Conservation (phyloP, 2,113 vertebrate genomes). For the Polyodon spathula region DNA sequence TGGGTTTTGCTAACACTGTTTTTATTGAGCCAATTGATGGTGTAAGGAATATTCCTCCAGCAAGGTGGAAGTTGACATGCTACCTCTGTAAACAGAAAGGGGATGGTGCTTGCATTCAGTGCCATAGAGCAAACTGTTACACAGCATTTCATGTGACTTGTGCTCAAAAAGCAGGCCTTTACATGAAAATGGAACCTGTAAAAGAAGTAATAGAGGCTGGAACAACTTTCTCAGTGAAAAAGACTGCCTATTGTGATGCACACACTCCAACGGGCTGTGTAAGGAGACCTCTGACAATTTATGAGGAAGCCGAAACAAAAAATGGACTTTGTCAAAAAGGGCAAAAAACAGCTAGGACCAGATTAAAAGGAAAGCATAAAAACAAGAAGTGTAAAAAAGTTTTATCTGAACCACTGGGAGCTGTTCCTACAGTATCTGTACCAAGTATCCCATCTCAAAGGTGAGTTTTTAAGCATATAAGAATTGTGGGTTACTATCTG, state of each 20-base stretch:
- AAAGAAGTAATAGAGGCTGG: slow-evolving; percentile 58
- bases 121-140: slow-evolving; percentile 97
- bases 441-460: slow-evolving; percentile 83
- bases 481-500: no score
- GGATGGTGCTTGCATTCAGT: slow-evolving; percentile 94
- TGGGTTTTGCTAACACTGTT: slow-evolving; percentile 91
- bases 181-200: slow-evolving; percentile 96
- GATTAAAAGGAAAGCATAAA: slow-evolving; percentile 74
- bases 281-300: slow-evolving; percentile 78
- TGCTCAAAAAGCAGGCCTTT: slow-evolving; percentile 84
- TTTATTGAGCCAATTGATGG: slow-evolving; percentile 97
- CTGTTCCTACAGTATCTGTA: slow-evolving; percentile 59
- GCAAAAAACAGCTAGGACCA: slow-evolving; percentile 55
- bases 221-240: slow-evolving; percentile 80
- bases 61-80: slow-evolving; percentile 95
- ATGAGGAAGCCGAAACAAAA: slow-evolving; percentile 71
- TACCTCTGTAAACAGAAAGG: slow-evolving; percentile 97
- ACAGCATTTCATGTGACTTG: slow-evolving; percentile 96
- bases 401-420: slow-evolving; percentile 61
- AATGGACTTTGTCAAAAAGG: slow-evolving; percentile 75
- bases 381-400: slow-evolving; percentile 76
- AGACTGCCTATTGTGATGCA: slow-evolving; percentile 89
- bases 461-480: slow-evolving; percentile 45
- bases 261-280: slow-evolving; percentile 83
- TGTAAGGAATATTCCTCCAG: slow-evolving; percentile 83